Percentiles rank a stretch among this genome's conserved stretches.
Evolutionary conservation across 92 coral and sea anemone species (phyloP).

Genomic region (Pocillopora grandis): DNA sequence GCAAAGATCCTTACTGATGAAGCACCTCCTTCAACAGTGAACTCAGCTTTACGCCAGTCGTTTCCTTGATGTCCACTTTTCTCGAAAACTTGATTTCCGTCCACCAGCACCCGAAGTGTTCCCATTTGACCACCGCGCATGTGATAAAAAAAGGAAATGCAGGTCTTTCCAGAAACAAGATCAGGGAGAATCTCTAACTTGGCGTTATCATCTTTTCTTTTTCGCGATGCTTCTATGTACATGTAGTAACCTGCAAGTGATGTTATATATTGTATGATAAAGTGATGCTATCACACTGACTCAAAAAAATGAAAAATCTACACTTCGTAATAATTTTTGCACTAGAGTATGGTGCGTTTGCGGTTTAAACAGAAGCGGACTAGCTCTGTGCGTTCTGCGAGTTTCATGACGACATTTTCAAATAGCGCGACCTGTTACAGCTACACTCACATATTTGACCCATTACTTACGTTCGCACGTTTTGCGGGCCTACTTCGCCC

Average conservation of each 20-base stretch:
- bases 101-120: conserved; percentile 45
- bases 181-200: conserved; percentile 33
- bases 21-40: background rate
- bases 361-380: too few relatives aligned
- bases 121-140: conserved; percentile 53
- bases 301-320: too few relatives aligned
- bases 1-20: conserved; percentile 12
- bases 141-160: conserved; percentile 55
- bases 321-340: too few relatives aligned
- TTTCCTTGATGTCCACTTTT: conserved; percentile 50
- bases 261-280: too few relatives aligned
- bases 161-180: conserved; percentile 17
- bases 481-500: too few relatives aligned
- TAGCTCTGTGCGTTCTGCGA: too few relatives aligned
- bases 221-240: conserved; percentile 64
- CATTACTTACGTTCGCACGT: too few relatives aligned
- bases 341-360: too few relatives aligned
- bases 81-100: conserved; percentile 37
- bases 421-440: too few relatives aligned
- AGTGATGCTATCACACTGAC: too few relatives aligned
- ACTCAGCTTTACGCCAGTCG: conserved; percentile 26
- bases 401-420: too few relatives aligned
- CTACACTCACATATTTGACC: too few relatives aligned
- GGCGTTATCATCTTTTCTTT: conserved; percentile 50
- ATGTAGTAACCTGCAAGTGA: conserved; percentile 50